Evolutionary conservation across 2,888 invertebrate species (phyloP), one percentile per base, ranked within the genome.

Genomic region (Eupithecia inturbata): DNA sequence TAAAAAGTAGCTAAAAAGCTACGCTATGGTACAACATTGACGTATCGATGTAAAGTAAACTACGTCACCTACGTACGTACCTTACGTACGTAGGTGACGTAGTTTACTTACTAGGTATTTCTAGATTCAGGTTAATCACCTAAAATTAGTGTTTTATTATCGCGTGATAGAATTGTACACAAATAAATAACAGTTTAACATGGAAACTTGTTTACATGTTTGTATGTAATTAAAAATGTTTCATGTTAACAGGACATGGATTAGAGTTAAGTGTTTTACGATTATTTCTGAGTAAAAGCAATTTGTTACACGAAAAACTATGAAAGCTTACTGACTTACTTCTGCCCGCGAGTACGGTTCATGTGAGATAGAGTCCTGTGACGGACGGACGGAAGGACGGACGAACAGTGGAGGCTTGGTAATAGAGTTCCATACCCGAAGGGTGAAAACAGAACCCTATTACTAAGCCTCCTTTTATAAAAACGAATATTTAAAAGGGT

Each of bases 141-240:
- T 36, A 22, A 66, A 39, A 66, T 66, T 66, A 66, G 9, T 66
- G 66, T 39, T 66, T n/a, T n/a, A 36, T 22, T n/a, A 36, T 66
- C 66, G 66, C 66, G 66, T 66, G 66, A 66, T 39, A 26, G 39
- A 26, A 66, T 39, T 66, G 39, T 66, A 62, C 31, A 62, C 1
- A 36, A 22, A 22, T 64, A 36, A 66, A 66, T 66, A 26, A 14
- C 66, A n/a, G 19, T 36, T 66, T 66, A 14, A n/a, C 66, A 66
- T 66, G 66, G 26, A 41, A 39, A 16, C 66, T 36, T 66, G 66
- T 66, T 66, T 66, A 41, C 66, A 66, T 66, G 41, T 66, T 41
- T 66, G 66, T 26, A 39, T 36, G 36, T 39, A 39, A 66, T 66
- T 66, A 66, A 66, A 66, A 39, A 66, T 22, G 22, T 64, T 19